Evolutionary conservation across 1,140 invertebrate genomes (phyloP).

Genomic region (Anoplophora glabripennis): DNA sequence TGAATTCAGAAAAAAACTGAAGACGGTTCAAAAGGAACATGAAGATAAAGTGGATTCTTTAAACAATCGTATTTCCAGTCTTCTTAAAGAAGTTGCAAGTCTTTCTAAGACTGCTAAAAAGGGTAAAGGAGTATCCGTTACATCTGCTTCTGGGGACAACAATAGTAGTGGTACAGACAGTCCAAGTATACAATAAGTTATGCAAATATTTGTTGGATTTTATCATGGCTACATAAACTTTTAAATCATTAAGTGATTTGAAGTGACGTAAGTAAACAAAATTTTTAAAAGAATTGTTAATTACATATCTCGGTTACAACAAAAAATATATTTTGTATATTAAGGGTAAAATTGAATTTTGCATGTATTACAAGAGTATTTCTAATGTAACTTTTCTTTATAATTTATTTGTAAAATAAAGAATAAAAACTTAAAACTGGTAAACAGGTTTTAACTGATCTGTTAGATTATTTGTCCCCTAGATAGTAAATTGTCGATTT

Average conservation of each 20-base stretch:
- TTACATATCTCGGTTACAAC: neutral
- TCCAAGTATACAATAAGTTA: constrained; percentile 53
- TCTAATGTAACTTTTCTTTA: too few species aligned
- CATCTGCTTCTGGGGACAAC: constrained; percentile 54
- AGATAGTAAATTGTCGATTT: too few species aligned
- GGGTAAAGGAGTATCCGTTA: constrained; percentile 7
- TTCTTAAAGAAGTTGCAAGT: constrained; percentile 81
- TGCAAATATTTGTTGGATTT: neutral
- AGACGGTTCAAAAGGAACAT: constrained; percentile 74
- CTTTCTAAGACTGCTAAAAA: constrained; percentile 75
- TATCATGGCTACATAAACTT: neutral
- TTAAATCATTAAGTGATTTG: neutral
- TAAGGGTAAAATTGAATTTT: too few species aligned
- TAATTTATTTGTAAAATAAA: too few species aligned
- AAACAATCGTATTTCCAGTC: constrained; percentile 71
- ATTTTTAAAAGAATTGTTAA: neutral
- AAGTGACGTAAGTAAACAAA: neutral
- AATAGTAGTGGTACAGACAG: constrained; percentile 75
- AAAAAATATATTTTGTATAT: too few species aligned
- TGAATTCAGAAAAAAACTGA: constrained; percentile 82
- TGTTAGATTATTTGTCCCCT: too few species aligned
- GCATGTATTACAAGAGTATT: too few species aligned
- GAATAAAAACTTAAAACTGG: too few species aligned
- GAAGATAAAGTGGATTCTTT: constrained; percentile 76
- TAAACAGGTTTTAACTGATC: too few species aligned